These are phyloP conservation scores for Caenorhabditis angaria DNA, from an alignment of 2,888 invertebrate species.

Conservation along the genomic window DNA sequence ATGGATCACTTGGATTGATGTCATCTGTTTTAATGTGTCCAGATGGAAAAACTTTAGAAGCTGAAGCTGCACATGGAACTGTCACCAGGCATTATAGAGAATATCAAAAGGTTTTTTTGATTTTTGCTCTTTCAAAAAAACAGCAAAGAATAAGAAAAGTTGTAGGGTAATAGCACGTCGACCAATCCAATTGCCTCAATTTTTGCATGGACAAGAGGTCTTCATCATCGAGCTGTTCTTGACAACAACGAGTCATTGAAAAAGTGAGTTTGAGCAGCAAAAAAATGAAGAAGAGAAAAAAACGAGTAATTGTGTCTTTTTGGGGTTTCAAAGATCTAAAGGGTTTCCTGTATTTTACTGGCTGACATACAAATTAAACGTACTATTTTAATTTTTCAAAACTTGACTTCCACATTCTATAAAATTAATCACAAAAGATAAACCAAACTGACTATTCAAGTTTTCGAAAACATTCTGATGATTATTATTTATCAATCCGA, in stretches of 20 bases:
- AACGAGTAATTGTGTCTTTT: too few species aligned
- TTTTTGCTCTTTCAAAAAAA: background rate
- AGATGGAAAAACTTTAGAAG: constrained; percentile 77
- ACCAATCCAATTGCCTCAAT: constrained; percentile 91
- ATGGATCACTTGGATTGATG: constrained; percentile 85
- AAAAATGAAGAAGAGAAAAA: too few species aligned
- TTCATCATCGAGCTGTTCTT: constrained; percentile 84
- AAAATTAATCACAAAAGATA: too few species aligned
- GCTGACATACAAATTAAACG: too few species aligned
- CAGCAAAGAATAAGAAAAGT: background rate
- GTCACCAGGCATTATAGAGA: constrained; percentile 77
- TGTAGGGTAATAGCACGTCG: constrained; percentile 82
- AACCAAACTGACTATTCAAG: too few species aligned
- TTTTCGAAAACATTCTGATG: too few species aligned
- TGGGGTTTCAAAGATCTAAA: too few species aligned
- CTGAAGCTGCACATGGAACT: constrained; percentile 78
- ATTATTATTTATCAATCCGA: too few species aligned
- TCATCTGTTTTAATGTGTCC: constrained; percentile 76
- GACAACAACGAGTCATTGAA: constrained; percentile 82
- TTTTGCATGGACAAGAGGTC: constrained; percentile 88
- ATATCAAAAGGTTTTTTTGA: constrained; percentile 46
- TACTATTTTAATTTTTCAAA: too few species aligned
- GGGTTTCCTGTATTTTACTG: too few species aligned
- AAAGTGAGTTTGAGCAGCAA: constrained; percentile 72
- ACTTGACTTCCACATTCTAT: too few species aligned